Conservation (phyloP, 1,140 invertebrate genomes). For the Dinoponera quadriceps region DNA sequence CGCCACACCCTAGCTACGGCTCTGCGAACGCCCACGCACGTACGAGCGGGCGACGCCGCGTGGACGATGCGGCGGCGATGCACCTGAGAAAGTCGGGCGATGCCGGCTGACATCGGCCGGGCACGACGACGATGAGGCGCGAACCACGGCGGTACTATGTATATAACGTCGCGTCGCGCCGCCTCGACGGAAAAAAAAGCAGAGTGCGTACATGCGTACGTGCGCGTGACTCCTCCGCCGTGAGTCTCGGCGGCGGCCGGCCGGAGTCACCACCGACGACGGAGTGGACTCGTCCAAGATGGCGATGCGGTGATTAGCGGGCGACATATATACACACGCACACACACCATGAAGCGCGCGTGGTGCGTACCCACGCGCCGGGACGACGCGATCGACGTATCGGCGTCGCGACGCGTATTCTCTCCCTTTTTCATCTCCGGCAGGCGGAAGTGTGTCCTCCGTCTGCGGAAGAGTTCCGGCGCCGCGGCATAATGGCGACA, state of each 20-base stretch:
- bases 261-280: constrained; percentile 47
- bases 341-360: constrained; percentile 36
- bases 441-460: background rate
- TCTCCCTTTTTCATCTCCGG: no score
- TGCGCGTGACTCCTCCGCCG: background rate
- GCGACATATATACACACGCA: background rate
- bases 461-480: constrained; percentile 44
- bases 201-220: constrained; percentile 4
- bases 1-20: constrained; percentile 53
- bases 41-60: constrained; percentile 76
- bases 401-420: background rate
- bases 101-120: constrained; percentile 27
- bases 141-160: background rate
- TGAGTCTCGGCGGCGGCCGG: constrained; percentile 9
- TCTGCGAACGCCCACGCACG: constrained; percentile 64
- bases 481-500: constrained; percentile 78
- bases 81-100: constrained; percentile 55
- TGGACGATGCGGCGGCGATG: constrained; percentile 73
- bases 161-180: background rate
- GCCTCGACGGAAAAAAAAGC: background rate
- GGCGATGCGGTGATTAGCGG: constrained; percentile 74
- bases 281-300: constrained; percentile 84
- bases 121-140: constrained; percentile 6
- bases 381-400: background rate
- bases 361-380: constrained; percentile 26